Base-by-base conservation (phyloP, 2,113 vertebrate genomes). In the Bucco capensis region DNA sequence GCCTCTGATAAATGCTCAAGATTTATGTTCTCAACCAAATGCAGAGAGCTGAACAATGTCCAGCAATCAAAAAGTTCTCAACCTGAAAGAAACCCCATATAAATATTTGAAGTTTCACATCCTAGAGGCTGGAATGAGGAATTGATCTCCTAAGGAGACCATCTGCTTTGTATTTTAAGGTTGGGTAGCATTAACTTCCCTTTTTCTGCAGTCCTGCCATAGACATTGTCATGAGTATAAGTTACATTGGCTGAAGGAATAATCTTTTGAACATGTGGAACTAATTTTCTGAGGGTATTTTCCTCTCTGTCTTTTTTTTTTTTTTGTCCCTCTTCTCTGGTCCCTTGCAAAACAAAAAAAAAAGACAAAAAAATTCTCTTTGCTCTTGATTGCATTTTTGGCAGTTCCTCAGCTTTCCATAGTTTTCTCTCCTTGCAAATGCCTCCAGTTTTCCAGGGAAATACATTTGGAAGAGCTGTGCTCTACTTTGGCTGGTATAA, bases 211-310 rank as follows among this genome's bases (percentile, higher is more conserved):
- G 54, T 83, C 23, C 65, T 86, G 87, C 93, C 58, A 38, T 72
- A 11, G 74, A 91, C 92, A 58, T 93, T 96, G 96, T 97, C 95
- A 81, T 47, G 93, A 95, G 89, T 89, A 94, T 91, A 94, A 67
- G 88, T 97, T 97, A 95, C 96, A 88, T 7, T 61, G 92, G 86
- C 86, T 92, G 88, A 90, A 93, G 88, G 91, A 95, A 87, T 90
- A 76, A 92, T 94, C 92, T 92, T 80, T 95, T 82, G 51, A 95
- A 90, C 97, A 98, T 97, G 90, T 98, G 97, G 97, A 97, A 97
- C 95, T 96, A 66, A 96, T 97, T 98, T 97, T 85, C 74, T 88
- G n/a, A 56, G 70, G 74, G 70, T 89, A 61, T 94, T 96, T 96
- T 76, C 84, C 74, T 50, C 42, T 85, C 82, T 91, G 3, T 9